These are phyloP conservation scores for Caenorhabditis sulstoni DNA, from an alignment of 2,888 invertebrate genomes.

Conservation along the genomic window DNA sequence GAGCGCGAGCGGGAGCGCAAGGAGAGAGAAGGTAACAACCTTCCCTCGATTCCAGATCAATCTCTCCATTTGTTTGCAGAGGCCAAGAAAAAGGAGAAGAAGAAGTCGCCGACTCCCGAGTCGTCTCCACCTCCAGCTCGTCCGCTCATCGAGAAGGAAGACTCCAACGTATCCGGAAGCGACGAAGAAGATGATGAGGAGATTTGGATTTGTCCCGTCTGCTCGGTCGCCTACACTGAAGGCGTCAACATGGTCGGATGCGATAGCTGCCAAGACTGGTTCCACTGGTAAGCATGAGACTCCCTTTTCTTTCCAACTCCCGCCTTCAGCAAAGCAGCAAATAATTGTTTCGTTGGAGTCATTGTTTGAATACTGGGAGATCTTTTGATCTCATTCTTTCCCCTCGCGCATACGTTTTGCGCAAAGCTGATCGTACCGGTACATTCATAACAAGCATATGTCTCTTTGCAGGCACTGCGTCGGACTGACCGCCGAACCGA, in stretches of 20 bases:
- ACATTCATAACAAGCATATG: not conserved
- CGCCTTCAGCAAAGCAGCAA: too few relatives aligned
- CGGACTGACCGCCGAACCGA: slow-evolving; percentile 72
- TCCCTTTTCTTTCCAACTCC: too few relatives aligned
- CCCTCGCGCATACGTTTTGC: not conserved
- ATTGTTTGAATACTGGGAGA: not conserved
- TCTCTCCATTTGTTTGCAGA: slow-evolving; percentile 10
- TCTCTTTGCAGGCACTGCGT: slow-evolving; percentile 75
- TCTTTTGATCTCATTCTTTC: not conserved
- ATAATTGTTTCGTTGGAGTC: not conserved
- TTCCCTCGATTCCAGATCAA: not conserved
- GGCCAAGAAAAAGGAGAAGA: slow-evolving; percentile 32
- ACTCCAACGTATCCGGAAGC: not conserved
- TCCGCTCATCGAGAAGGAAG: slow-evolving; percentile 13
- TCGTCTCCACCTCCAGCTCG: not conserved
- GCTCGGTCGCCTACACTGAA: slow-evolving; percentile 77
- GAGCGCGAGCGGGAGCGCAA: slow-evolving; percentile 44
- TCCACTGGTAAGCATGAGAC: slow-evolving; percentile 75
- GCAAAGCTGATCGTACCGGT: too few relatives aligned
- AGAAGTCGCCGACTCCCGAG: slow-evolving; percentile 1
- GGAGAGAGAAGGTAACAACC: slow-evolving; percentile 19
- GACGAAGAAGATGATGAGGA: slow-evolving; percentile 49
- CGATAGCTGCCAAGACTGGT: slow-evolving; percentile 78
- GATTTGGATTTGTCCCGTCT: slow-evolving; percentile 79
- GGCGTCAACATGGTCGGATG: slow-evolving; percentile 79